phyloP scores from a whole-genome alignment of 2,888 invertebrate genomes.

The Plagodis pulveraria region DNA sequence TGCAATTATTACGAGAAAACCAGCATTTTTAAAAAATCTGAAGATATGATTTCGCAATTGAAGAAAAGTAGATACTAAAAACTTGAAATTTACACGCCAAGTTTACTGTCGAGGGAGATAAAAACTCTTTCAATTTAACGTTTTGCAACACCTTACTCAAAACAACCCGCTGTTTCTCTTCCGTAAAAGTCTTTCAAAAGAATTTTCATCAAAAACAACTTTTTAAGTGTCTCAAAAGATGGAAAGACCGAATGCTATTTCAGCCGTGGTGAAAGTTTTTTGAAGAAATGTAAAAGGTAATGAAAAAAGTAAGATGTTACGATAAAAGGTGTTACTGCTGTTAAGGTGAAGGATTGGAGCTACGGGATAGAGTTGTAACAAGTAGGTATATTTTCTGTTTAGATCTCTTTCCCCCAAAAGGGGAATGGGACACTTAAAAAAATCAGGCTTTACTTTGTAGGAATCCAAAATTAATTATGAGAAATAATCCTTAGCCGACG shows the following conservation, averaged over 20 bases:
- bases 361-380: too few species aligned
- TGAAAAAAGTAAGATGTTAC: conserved; percentile 41
- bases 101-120: conserved; percentile 14
- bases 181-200: conserved; percentile 36
- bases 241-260: conserved; percentile 39
- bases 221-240: conserved; percentile 34
- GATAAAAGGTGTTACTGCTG: conserved; percentile 23
- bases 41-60: too few species aligned
- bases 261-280: conserved; percentile 37
- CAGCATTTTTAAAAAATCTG: too few species aligned
- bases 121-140: conserved; percentile 21
- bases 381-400: too few species aligned
- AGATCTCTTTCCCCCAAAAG: too few species aligned
- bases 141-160: conserved; percentile 31
- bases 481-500: too few species aligned
- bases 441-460: too few species aligned
- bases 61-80: background rate
- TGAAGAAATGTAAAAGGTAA: conserved; percentile 30
- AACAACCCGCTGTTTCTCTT: conserved; percentile 31
- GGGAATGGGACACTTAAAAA: too few species aligned
- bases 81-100: conserved; percentile 11
- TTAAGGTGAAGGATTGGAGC: too few species aligned
- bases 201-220: conserved; percentile 40
- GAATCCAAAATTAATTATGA: too few species aligned
- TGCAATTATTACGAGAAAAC: too few species aligned